Evolutionary conservation across 2,888 invertebrate species (phyloP).

Genomic region (Drosophila birchii): DNA sequence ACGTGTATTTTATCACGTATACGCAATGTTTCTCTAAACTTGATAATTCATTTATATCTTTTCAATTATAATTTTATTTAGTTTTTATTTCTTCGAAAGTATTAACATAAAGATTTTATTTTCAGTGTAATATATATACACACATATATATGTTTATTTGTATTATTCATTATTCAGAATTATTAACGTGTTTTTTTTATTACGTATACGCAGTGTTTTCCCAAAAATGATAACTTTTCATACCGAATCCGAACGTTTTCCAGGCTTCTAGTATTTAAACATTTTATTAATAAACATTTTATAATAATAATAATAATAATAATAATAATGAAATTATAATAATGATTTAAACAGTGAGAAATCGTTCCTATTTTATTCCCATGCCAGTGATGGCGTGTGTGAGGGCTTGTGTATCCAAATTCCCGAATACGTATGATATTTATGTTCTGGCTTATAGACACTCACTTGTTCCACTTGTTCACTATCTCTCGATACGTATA

Average conservation of each 20-base stretch:
- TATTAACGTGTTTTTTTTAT: neutral
- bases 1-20: neutral
- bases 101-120: neutral
- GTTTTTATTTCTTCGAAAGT: neutral
- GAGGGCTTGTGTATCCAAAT: conserved; percentile 15
- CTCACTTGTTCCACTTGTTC: conserved; percentile 9
- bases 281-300: no score
- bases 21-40: conserved; percentile 1
- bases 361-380: neutral
- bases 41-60: no score
- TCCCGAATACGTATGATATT: conserved; percentile 30
- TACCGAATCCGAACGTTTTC: neutral
- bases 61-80: neutral
- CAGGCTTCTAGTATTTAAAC: neutral
- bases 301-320: neutral
- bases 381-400: conserved; percentile 12
- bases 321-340: neutral
- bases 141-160: neutral
- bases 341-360: neutral
- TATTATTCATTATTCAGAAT: neutral
- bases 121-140: neutral
- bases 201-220: conserved; percentile 9
- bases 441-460: conserved; percentile 36
- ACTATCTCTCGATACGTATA: conserved; percentile 22
- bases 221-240: neutral